These are phyloP conservation scores for Xenopus borealis DNA, from an alignment of 2,113 vertebrate species.

Conservation along the genomic window DNA sequence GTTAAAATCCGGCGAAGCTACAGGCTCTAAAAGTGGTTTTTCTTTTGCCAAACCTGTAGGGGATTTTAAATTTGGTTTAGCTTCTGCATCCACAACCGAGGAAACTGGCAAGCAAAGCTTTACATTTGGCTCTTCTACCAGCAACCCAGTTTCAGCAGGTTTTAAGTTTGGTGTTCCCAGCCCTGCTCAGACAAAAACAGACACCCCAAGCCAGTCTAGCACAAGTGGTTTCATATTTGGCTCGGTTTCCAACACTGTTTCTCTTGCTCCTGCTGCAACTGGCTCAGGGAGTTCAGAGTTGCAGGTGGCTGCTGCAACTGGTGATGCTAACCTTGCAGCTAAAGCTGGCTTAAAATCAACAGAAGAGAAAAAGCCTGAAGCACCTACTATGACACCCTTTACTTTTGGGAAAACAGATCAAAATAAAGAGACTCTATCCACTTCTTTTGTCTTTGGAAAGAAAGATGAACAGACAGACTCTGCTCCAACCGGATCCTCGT, in stretches of 20 bases:
- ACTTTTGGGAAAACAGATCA: constrained; percentile 69
- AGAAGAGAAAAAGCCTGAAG: constrained; percentile 35
- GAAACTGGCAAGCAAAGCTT: constrained; percentile 67
- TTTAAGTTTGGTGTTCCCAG: constrained; percentile 75
- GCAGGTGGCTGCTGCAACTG: constrained; percentile 63
- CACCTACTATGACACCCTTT: constrained; percentile 53
- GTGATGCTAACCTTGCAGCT: constrained; percentile 55
- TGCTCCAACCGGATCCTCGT: constrained; percentile 53
- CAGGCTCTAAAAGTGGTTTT: constrained; percentile 56
- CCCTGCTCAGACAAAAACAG: constrained; percentile 45
- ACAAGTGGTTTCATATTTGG: constrained; percentile 63
- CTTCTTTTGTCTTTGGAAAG: constrained; percentile 73
- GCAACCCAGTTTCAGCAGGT: constrained; percentile 28
- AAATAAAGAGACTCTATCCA: constrained; percentile 60
- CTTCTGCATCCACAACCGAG: constrained; percentile 64
- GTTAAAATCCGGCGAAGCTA: constrained; percentile 74
- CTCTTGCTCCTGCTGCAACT: constrained; percentile 61
- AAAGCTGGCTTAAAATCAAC: constrained; percentile 24
- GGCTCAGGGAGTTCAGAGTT: constrained; percentile 60
- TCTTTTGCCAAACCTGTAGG: constrained; percentile 57
- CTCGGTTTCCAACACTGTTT: constrained; percentile 55
- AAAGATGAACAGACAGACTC: constrained; percentile 80
- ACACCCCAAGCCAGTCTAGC: background rate
- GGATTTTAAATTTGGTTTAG: constrained; percentile 69
- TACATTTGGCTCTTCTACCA: background rate